These are phyloP conservation scores for Urocynchramus pylzowi DNA, from an alignment of 2,113 vertebrate genomes.

Conservation along the genomic window DNA sequence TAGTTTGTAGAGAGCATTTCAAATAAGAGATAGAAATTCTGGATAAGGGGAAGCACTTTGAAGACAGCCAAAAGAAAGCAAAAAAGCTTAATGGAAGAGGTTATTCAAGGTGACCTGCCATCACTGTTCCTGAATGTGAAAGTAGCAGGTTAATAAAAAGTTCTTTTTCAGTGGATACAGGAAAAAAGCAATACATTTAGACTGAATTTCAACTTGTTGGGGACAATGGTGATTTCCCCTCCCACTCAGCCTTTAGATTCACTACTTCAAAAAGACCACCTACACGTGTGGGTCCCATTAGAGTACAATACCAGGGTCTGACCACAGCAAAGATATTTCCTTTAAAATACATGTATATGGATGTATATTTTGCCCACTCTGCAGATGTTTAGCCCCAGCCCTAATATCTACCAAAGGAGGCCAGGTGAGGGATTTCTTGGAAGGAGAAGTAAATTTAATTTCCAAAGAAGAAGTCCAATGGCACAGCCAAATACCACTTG, in stretches of 20 bases:
- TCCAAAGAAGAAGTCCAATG: not conserved
- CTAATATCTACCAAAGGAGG: not conserved
- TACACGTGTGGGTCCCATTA: not conserved
- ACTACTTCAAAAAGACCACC: not conserved
- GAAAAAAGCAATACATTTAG: not conserved
- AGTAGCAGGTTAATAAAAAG: not conserved
- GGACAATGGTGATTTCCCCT: not conserved
- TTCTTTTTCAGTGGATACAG: not conserved
- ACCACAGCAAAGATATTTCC: not conserved
- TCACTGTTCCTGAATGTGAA: not conserved
- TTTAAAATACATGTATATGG: not conserved
- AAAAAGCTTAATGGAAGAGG: conserved; percentile 16
- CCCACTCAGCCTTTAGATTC: not conserved
- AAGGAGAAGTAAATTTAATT: not conserved
- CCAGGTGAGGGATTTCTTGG: not conserved
- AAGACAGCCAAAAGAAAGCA: conserved; percentile 10
- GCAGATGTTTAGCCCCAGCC: not conserved
- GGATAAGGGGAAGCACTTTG: conserved; percentile 28
- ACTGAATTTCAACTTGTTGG: not conserved
- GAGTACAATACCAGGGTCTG: not conserved
- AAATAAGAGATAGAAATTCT: conserved; percentile 20
- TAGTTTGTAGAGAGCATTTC: not conserved
- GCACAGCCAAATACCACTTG: not conserved
- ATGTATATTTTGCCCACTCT: not conserved
- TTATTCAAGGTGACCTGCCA: conserved; percentile 11